Conservation (phyloP, 2,113 vertebrate species). For the Australoheros scitulus region DNA sequence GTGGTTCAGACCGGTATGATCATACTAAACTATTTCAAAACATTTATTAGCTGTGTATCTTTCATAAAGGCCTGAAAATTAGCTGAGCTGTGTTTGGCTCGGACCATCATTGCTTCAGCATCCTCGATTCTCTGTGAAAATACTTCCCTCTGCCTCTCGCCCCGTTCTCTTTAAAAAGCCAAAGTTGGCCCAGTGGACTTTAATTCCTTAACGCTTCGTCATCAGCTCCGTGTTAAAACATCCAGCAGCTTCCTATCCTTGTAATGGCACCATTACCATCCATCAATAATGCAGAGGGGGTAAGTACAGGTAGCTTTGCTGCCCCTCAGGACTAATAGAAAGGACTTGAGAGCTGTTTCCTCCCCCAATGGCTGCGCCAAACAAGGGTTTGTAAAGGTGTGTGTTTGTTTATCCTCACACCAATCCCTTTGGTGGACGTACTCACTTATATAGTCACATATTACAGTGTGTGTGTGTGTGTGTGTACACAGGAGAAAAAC, state of each 20-base stretch:
- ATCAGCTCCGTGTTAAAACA: constrained; percentile 77
- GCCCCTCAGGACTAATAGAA: constrained; percentile 77
- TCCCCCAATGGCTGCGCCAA: constrained; percentile 51
- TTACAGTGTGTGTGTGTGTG: not conserved
- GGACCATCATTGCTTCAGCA: not conserved
- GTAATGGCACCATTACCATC: constrained; percentile 87
- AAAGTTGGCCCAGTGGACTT: not conserved
- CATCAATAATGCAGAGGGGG: constrained; percentile 87
- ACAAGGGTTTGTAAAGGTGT: constrained; percentile 71
- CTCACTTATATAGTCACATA: not conserved
- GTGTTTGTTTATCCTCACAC: constrained; percentile 74
- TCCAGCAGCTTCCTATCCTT: constrained; percentile 67
- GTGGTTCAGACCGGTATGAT: constrained; percentile 5
- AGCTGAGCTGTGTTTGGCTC: not conserved
- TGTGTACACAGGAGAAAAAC: not conserved
- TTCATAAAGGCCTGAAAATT: not conserved
- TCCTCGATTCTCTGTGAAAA: not conserved
- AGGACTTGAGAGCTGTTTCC: constrained; percentile 81
- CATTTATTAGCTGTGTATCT: not conserved
- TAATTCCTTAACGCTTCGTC: constrained; percentile 21
- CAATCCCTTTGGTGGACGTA: constrained; percentile 51
- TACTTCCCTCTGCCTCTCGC: not conserved
- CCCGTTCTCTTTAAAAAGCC: not conserved
- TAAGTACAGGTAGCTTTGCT: constrained; percentile 81
- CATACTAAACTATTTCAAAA: not conserved